Evolutionary conservation across 2,888 invertebrate genomes (phyloP), one percentile per base, ranked within the genome.

Genomic region (Eristalis tenax): DNA sequence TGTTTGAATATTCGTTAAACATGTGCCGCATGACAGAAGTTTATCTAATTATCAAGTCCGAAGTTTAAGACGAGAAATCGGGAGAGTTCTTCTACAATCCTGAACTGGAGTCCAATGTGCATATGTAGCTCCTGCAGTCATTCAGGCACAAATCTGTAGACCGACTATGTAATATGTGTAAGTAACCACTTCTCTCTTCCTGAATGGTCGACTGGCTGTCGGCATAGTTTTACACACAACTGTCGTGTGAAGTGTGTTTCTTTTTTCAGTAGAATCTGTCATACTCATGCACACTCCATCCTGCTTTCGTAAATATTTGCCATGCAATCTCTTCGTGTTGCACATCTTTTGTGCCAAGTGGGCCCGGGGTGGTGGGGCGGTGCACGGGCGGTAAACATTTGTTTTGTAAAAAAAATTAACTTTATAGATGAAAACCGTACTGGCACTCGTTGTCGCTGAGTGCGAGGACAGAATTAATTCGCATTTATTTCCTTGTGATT

Each of bases 361-460:
- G 38, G 10, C 15, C 50, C 15, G 40, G 1, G 15, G 40, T 32
- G 18, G 18, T 32, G 50, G 6, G 4, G 23, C 38, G n/a, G n/a
- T n/a, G n/a, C n/a, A n/a, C n/a, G 23, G 11, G 15, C 40, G 65
- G 61, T 43, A 65, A 65, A 75, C 8, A 65, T 65, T 35, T 65
- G 56, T 56, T 65, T 56, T 64, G 23, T 56, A n/a, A 59, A 68
- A 61, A 28, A 50, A 59, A 59, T 13, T 28, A 61, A 61, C 43
- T 68, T 61, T 26, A 32, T 57, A 61, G 11, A 50, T 76, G 40
- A 76, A 61, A 76, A 74, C 18, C 56, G 23, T 23, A 40, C 22
- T 15, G 59, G 8, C 6, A 18, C 50, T 18, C 50, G 18, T 18
- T 50, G 40, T 1, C 50, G 18, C 8, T 50, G 57, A 65, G 13